phyloP scores from a whole-genome alignment of 92 coral and sea anemone species.

The Metridium senile region DNA sequence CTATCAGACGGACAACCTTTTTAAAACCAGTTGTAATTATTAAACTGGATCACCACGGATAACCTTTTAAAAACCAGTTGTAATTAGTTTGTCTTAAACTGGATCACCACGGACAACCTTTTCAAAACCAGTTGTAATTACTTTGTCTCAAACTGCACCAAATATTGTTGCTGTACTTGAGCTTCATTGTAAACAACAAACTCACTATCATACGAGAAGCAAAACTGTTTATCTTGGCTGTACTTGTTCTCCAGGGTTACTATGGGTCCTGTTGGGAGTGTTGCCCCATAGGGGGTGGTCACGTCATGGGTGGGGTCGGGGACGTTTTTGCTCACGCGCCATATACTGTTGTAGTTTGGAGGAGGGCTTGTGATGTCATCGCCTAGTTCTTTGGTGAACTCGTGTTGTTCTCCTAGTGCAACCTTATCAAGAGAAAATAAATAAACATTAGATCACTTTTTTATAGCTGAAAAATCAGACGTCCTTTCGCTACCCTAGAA shows the following conservation, averaged over 20 bases:
- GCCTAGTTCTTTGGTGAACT: conserved; percentile 5
- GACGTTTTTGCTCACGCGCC: conserved; percentile 49
- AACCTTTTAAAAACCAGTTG: too few relatives aligned
- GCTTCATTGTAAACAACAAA: conserved; percentile 79
- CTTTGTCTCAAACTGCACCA: conserved; percentile 2
- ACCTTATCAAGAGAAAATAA: conserved; percentile 33
- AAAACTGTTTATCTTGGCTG: not conserved
- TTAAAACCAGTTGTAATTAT: too few relatives aligned
- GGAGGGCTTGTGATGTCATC: conserved; percentile 51
- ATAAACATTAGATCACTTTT: too few relatives aligned
- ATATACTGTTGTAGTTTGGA: conserved; percentile 72
- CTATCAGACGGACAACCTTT: too few relatives aligned
- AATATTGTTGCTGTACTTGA: conserved; percentile 66
- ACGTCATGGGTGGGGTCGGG: conserved; percentile 76
- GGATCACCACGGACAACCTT: too few relatives aligned
- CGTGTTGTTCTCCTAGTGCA: conserved; percentile 63
- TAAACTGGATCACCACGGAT: too few relatives aligned
- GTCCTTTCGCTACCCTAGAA: too few relatives aligned
- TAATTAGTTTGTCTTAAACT: too few relatives aligned
- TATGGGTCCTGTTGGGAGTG: conserved; percentile 78
- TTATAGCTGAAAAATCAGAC: too few relatives aligned
- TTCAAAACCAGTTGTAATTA: too few relatives aligned
- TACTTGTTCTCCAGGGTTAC: conserved; percentile 53
- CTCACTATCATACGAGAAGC: conserved; percentile 35
- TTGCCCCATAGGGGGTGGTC: conserved; percentile 86